Evolutionary conservation across 2,113 vertebrate genomes (phyloP).

Genomic region (Paradoxurus hermaphroditus): DNA sequence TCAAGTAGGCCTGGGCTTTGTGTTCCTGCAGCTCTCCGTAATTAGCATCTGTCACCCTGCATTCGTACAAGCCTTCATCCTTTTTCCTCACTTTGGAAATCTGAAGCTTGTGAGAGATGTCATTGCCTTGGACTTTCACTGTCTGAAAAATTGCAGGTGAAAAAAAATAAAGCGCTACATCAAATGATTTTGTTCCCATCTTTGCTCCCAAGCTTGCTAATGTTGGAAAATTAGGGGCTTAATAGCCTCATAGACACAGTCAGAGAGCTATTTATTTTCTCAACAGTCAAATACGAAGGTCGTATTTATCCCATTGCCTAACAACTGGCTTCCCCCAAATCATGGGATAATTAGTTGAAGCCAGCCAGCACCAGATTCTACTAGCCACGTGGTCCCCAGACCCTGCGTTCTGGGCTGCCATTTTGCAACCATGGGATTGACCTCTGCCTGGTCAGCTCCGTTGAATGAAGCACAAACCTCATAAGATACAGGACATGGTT

Average conservation of each 20-base stretch:
- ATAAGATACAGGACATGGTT: rapidly evolving
- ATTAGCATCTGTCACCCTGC: slow-evolving; percentile 94
- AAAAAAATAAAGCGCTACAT: not conserved
- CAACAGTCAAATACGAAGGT: not conserved
- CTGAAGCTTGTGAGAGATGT: slow-evolving; percentile 98
- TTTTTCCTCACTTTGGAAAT: slow-evolving; percentile 94
- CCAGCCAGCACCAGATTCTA: not conserved
- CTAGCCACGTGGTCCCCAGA: no score
- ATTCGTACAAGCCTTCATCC: slow-evolving; percentile 95
- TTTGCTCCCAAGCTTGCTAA: not conserved
- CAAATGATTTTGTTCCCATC: not conserved
- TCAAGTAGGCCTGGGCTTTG: slow-evolving; percentile 94
- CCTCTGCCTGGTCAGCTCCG: not conserved
- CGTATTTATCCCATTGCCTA: not conserved
- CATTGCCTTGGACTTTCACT: slow-evolving; percentile 98
- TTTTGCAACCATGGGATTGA: not conserved
- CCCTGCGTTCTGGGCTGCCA: not conserved
- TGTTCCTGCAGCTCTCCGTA: slow-evolving; percentile 95
- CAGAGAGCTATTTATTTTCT: not conserved
- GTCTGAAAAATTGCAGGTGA: slow-evolving; percentile 87
- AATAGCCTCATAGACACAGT: not conserved
- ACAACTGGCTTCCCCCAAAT: not conserved
- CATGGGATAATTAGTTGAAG: not conserved
- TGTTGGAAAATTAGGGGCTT: not conserved
- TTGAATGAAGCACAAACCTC: not conserved